A percentile compares a stretch with the other conserved stretches of the same genome.
Evolutionary conservation across 2,797 vertebrate species (phyloP).

Genomic region (Paedocypris micromegethes): DNA sequence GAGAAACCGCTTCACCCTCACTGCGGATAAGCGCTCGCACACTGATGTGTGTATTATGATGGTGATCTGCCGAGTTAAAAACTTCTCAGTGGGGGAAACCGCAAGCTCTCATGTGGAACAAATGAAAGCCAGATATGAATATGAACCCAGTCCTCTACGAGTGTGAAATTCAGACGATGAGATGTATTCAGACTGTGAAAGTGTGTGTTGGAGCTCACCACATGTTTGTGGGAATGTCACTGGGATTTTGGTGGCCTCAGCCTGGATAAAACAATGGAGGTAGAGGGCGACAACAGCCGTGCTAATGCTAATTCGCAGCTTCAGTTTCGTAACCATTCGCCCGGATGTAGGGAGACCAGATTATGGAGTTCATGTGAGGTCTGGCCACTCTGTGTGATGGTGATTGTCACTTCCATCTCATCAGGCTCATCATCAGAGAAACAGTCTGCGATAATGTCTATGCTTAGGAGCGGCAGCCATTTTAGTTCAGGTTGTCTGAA

Average conservation of each 20-base stretch:
- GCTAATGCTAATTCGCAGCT: conserved; percentile 17
- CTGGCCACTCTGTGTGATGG: neutral
- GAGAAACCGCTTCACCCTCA: neutral
- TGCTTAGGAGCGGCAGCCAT: neutral
- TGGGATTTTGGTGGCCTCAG: neutral
- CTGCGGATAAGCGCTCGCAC: conserved; percentile 55
- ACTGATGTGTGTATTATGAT: conserved; percentile 83
- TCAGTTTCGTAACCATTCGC: conserved; percentile 3
- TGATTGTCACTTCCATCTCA: neutral
- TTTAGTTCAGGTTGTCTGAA: neutral
- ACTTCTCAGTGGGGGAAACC: conserved; percentile 13
- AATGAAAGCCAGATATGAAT: conserved; percentile 23
- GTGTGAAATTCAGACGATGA: conserved; percentile 25
- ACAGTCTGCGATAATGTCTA: neutral
- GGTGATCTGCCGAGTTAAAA: conserved; percentile 8
- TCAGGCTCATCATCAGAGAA: neutral
- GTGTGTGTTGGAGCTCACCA: conserved; percentile 7
- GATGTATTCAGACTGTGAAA: conserved; percentile 15
- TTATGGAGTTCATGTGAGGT: conserved; percentile 1
- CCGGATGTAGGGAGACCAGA: neutral
- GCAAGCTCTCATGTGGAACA: conserved; percentile 25
- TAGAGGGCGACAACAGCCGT: neutral
- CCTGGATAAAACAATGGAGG: conserved; percentile 4
- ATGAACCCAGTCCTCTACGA: neutral
- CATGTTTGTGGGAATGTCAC: neutral